A percentile compares a stretch with the other conserved stretches of the same genome.
Conservation (phyloP, 1,140 invertebrate genomes). For the Drosophila ercepeae region DNA sequence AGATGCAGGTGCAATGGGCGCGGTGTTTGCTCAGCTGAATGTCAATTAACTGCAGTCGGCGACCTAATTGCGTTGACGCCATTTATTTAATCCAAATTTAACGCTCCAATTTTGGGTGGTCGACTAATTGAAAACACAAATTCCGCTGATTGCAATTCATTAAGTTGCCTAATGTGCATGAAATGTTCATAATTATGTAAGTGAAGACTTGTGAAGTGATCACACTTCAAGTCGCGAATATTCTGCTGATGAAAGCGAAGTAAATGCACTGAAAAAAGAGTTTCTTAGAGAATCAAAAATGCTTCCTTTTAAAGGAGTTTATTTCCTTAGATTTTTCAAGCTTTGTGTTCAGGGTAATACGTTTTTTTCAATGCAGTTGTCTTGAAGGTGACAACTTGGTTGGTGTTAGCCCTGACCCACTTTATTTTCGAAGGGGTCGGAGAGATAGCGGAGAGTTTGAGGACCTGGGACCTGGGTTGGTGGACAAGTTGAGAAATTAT, state of each 20-base stretch:
- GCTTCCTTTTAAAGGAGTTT: neutral
- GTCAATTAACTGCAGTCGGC: conserved; percentile 69
- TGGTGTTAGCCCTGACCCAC: conserved; percentile 64
- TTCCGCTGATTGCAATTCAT: conserved; percentile 57
- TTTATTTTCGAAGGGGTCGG: conserved; percentile 22
- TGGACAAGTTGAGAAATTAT: conserved; percentile 58
- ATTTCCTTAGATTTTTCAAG: no score
- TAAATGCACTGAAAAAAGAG: neutral
- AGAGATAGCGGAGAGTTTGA: neutral
- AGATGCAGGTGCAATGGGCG: conserved; percentile 22
- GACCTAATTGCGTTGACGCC: conserved; percentile 75
- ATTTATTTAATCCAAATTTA: conserved; percentile 72
- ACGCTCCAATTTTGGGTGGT: conserved; percentile 45
- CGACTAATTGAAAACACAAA: conserved; percentile 69
- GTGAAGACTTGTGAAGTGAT: neutral
- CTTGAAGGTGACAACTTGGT: conserved; percentile 44
- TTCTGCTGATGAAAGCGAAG: neutral
- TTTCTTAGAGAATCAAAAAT: neutral
- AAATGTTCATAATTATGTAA: conserved; percentile 49
- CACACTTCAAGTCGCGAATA: neutral
- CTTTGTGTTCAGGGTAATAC: no score
- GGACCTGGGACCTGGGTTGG: neutral
- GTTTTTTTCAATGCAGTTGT: neutral
- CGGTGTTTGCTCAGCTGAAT: conserved; percentile 60
- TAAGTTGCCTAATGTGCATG: conserved; percentile 51